A percentile compares a stretch with the other conserved stretches of the same genome.
These are phyloP conservation scores for Tapirus indicus DNA, from an alignment of 2,797 vertebrate genomes.

Conservation along the genomic window DNA sequence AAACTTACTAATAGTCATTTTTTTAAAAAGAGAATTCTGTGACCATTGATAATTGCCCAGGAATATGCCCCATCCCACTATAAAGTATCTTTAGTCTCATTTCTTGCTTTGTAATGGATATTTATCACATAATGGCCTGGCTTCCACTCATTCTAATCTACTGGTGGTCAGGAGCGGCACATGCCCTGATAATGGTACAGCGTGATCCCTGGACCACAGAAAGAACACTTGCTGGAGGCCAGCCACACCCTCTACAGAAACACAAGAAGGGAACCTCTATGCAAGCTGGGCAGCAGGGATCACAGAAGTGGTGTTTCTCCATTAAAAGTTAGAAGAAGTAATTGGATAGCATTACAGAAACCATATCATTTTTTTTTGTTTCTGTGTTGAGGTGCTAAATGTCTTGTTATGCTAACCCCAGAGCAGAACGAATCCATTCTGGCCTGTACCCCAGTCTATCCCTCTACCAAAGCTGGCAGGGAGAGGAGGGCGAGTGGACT, in stretches of 20 bases:
- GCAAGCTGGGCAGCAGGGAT: background rate
- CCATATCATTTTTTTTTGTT: rapidly evolving
- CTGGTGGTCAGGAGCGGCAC: background rate
- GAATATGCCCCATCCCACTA: too few species aligned
- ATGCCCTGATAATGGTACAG: background rate
- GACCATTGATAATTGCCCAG: background rate
- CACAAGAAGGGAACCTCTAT: background rate
- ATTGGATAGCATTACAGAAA: background rate
- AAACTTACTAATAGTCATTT: background rate
- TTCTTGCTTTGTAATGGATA: background rate
- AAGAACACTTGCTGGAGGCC: background rate
- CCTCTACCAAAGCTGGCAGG: background rate
- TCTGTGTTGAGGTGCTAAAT: background rate
- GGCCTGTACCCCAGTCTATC: background rate
- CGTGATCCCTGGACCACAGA: background rate
- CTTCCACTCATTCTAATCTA: background rate
- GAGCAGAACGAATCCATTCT: background rate
- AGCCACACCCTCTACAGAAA: background rate
- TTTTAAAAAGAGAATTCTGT: background rate
- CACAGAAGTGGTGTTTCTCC: background rate
- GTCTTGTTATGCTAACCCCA: background rate
- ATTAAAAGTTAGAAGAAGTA: background rate
- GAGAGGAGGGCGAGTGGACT: background rate
- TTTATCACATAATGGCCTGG: background rate
- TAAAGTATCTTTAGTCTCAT: background rate